Percentiles rank a stretch among this genome's conserved stretches.
Evolutionary conservation across 2,797 vertebrate genomes (phyloP).

Genomic region (Sparus aurata): DNA sequence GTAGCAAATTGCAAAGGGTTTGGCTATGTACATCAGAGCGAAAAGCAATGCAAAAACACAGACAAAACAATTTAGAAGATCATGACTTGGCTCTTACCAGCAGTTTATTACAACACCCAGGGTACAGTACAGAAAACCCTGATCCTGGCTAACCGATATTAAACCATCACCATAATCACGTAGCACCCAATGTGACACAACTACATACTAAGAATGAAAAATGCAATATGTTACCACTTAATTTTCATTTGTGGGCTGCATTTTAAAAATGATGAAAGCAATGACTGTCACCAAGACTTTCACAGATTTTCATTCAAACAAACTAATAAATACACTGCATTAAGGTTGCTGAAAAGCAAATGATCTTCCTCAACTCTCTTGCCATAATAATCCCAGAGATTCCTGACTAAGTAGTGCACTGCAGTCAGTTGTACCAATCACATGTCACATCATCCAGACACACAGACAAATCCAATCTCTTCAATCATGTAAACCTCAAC

Average conservation of each 20-base stretch:
- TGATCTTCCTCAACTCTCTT: not conserved
- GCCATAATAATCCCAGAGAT: slow-evolving; percentile 62
- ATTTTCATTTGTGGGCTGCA: not conserved
- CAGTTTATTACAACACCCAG: slow-evolving; percentile 1
- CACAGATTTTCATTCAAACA: slow-evolving; percentile 15
- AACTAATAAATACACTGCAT: slow-evolving; percentile 26
- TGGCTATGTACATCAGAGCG: not conserved
- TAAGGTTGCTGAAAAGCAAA: slow-evolving; percentile 6
- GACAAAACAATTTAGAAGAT: not conserved
- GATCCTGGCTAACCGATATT: not conserved
- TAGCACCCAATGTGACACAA: not conserved
- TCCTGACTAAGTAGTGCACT: slow-evolving; percentile 48
- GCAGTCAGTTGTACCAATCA: slow-evolving; percentile 12
- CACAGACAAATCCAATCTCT: slow-evolving; percentile 40
- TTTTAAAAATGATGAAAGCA: not conserved
- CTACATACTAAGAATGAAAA: not conserved
- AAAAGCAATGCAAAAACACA: not conserved
- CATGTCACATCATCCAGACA: slow-evolving; percentile 30
- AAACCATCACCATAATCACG: not conserved
- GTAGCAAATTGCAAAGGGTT: not conserved
- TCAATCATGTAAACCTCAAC: slow-evolving; percentile 34
- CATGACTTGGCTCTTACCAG: not conserved
- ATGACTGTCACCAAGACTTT: not conserved
- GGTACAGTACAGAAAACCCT: not conserved
- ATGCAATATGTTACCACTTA: too few species aligned